These are phyloP conservation scores for Dicentrarchus labrax DNA, from an alignment of 2,113 vertebrate genomes.

Conservation along the genomic window DNA sequence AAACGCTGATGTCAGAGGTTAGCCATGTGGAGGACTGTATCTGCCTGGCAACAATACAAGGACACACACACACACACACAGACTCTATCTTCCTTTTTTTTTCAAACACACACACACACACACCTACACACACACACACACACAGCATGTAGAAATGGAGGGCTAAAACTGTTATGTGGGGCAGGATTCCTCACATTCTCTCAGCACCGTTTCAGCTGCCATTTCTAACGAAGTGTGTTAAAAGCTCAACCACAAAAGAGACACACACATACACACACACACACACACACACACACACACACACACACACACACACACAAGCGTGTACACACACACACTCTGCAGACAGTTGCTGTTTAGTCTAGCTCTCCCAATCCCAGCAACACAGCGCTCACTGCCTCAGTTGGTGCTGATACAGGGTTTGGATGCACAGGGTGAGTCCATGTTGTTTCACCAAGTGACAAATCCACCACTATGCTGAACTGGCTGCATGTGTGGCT, in stretches of 20 bases:
- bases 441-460: conserved; percentile 56
- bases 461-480: conserved; percentile 45
- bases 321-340: background rate
- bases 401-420: conserved; percentile 47
- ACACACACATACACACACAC: background rate
- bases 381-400: conserved; percentile 12
- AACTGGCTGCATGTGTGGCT: conserved; percentile 1
- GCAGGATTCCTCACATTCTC: conserved; percentile 56
- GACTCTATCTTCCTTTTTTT: conserved; percentile 1
- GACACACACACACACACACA: conserved; percentile 46
- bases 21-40: conserved; percentile 76
- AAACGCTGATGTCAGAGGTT: conserved; percentile 82
- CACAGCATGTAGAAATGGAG: conserved; percentile 60
- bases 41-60: conserved; percentile 81
- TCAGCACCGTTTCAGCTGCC: conserved; percentile 49
- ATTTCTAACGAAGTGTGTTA: conserved; percentile 7
- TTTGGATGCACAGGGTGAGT: conserved; percentile 41
- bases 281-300: background rate
- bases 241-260: background rate
- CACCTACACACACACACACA: conserved; percentile 28
- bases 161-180: conserved; percentile 40
- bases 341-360: conserved; percentile 16
- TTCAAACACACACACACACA: conserved; percentile 14
- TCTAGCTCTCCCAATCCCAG: conserved; percentile 5
- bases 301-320: background rate